phyloP scores from a whole-genome alignment of 2,113 vertebrate species.

The Speoplatyrhinus poulsoni region DNA sequence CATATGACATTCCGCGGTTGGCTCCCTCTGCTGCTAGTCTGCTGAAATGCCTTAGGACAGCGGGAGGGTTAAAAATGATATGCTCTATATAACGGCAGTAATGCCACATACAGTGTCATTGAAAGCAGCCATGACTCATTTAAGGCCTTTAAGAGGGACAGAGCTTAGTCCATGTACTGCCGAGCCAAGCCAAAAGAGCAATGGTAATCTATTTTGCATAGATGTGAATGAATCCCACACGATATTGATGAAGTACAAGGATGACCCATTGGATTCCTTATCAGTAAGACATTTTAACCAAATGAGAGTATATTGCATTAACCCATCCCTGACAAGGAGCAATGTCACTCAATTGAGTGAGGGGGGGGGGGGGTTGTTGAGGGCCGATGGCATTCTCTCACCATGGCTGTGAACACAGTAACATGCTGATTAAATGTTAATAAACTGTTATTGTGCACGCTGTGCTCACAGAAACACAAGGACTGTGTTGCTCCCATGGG shows the following conservation, averaged over 20 bases:
- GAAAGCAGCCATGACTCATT: no score
- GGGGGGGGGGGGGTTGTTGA: no score
- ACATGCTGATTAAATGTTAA: constrained; percentile 46
- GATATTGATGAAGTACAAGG: constrained; percentile 65
- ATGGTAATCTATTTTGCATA: constrained; percentile 53
- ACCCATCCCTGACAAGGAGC: constrained; percentile 47
- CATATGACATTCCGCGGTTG: no score
- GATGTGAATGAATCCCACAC: constrained; percentile 53
- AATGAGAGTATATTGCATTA: constrained; percentile 60
- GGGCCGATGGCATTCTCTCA: no score
- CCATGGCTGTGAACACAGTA: neutral
- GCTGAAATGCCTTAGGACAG: no score
- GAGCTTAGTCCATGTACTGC: constrained; percentile 59
- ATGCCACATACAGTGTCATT: no score
- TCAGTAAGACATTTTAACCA: constrained; percentile 62
- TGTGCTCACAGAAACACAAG: constrained; percentile 18
- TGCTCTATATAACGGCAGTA: no score
- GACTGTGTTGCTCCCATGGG: constrained; percentile 14
- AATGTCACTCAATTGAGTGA: constrained; percentile 52
- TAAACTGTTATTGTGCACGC: constrained; percentile 35
- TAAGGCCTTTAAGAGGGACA: neutral
- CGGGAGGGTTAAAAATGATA: no score
- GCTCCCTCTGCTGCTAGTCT: no score
- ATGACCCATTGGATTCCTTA: constrained; percentile 53
- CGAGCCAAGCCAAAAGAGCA: constrained; percentile 57